Evolutionary conservation across 2,888 invertebrate genomes (phyloP).

Genomic region (Molanna angustata): DNA sequence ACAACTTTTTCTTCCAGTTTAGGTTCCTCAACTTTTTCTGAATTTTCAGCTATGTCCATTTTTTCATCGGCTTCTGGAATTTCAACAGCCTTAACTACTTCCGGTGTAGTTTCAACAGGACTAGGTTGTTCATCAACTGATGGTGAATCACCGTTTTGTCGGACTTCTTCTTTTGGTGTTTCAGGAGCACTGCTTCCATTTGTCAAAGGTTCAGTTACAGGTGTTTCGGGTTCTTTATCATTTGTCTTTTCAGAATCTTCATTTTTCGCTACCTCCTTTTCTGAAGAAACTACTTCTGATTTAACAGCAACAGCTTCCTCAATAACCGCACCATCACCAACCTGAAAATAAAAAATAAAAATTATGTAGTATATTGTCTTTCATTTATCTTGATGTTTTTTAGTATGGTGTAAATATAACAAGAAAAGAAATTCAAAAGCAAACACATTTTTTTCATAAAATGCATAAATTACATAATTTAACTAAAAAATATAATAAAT

Average conservation of each 20-base stretch:
- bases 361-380: too few relatives aligned
- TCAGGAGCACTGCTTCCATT: constrained; percentile 51
- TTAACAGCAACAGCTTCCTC: constrained; percentile 11
- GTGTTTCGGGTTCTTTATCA: constrained; percentile 51
- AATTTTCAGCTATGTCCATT: neutral
- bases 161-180: constrained; percentile 41
- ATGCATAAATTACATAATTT: too few relatives aligned
- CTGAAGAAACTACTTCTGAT: constrained; percentile 38
- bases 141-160: constrained; percentile 30
- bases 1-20: constrained; percentile 8
- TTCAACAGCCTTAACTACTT: constrained; percentile 12
- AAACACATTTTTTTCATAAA: too few relatives aligned
- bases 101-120: constrained; percentile 11
- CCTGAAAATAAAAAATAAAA: constrained; percentile 41
- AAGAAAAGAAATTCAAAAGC: too few relatives aligned
- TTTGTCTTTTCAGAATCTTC: constrained; percentile 42
- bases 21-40: neutral
- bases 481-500: too few relatives aligned
- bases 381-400: too few relatives aligned
- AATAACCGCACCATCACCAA: constrained; percentile 38
- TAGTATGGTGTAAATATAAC: too few relatives aligned
- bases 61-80: constrained; percentile 13
- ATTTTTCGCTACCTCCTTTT: constrained; percentile 40
- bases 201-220: constrained; percentile 51
- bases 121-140: constrained; percentile 18